A percentile compares a stretch with the other conserved stretches of the same genome.
These are phyloP conservation scores for Spinibarbus caldwelli DNA, from an alignment of 2,797 vertebrate species.

Conservation along the genomic window DNA sequence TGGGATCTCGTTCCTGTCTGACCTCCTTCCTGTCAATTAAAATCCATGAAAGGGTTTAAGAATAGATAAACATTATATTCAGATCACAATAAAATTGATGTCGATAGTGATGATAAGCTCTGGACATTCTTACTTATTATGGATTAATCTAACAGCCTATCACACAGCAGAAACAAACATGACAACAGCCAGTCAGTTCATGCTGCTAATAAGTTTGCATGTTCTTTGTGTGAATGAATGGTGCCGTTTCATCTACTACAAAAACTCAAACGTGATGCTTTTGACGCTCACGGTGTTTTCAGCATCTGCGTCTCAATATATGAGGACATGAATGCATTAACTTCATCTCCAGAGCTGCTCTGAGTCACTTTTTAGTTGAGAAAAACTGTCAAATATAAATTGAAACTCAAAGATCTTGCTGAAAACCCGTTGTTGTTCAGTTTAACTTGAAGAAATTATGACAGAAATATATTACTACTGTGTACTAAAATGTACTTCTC, in stretches of 20 bases:
- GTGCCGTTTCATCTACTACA: background rate
- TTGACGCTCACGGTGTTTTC: background rate
- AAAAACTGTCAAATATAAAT: background rate
- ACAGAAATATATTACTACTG: background rate
- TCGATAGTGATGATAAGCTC: background rate
- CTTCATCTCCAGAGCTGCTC: background rate
- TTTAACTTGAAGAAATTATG: background rate
- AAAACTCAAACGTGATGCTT: background rate
- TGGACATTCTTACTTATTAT: background rate
- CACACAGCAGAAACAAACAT: background rate
- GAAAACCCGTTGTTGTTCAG: background rate
- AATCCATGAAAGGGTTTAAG: background rate
- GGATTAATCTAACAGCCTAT: background rate
- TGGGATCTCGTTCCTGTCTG: constrained; percentile 85
- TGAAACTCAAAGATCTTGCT: background rate
- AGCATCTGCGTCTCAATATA: background rate
- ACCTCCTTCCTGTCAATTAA: constrained; percentile 79
- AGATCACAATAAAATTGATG: background rate
- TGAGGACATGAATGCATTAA: background rate
- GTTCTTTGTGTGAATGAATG: background rate
- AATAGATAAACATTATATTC: background rate
- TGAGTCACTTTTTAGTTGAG: background rate
- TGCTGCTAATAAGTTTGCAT: background rate
- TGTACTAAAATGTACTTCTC: background rate
- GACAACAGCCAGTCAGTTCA: background rate